Percentiles rank a stretch among this genome's conserved stretches.
These are phyloP conservation scores for Mesocricetus auratus DNA, from an alignment of 2,113 vertebrate species.

Conservation along the genomic window DNA sequence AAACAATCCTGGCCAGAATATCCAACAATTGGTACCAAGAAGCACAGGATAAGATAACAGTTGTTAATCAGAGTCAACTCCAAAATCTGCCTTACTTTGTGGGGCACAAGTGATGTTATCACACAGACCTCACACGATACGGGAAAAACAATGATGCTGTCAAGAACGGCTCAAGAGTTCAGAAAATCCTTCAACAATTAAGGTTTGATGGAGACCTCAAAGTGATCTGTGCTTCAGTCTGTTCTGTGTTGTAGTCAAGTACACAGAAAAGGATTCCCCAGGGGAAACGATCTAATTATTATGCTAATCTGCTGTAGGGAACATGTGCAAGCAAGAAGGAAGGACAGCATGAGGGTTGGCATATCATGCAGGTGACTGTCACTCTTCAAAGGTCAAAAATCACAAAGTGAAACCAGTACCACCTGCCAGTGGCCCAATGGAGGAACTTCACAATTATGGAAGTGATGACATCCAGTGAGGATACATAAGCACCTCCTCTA, in stretches of 20 bases:
- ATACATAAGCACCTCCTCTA: not conserved
- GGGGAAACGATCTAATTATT: not conserved
- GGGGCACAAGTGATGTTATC: conserved; percentile 79
- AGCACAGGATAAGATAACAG: conserved; percentile 92
- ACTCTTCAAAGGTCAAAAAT: not conserved
- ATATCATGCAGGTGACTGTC: not conserved
- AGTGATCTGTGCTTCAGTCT: not conserved
- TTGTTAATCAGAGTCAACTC: conserved; percentile 89
- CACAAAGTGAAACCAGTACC: not conserved
- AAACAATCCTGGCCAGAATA: conserved; percentile 86
- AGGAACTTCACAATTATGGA: not conserved
- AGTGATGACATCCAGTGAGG: fast-evolving
- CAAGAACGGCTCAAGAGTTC: not conserved
- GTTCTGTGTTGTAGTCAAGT: not conserved
- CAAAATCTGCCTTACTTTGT: conserved; percentile 92
- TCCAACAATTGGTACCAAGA: conserved; percentile 93
- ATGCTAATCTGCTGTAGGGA: not conserved
- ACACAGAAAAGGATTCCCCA: not conserved
- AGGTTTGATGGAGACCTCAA: not conserved
- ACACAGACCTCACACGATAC: not conserved
- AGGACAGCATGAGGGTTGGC: not conserved
- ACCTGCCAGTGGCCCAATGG: too few relatives aligned
- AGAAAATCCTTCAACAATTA: not conserved
- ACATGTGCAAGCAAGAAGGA: not conserved
- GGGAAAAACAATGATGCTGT: fast-evolving